A percentile compares a stretch with the other conserved stretches of the same genome.
These are phyloP conservation scores for Actinopyga echinites DNA, from an alignment of 53 echinoderm and acorn worm genomes.

Conservation along the genomic window DNA sequence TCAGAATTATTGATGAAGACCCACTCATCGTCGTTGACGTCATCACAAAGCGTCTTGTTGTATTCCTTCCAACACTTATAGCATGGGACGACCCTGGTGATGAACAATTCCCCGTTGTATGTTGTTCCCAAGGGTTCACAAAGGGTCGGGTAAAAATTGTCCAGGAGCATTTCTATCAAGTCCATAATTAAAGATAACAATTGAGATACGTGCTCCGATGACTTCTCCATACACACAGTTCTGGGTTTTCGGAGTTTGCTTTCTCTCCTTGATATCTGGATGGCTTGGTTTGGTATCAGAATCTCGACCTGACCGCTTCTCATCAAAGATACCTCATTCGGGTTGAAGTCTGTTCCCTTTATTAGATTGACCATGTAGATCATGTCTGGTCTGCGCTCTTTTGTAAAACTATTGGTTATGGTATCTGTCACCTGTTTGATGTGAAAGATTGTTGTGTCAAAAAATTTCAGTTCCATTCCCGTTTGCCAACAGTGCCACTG, in stretches of 20 bases:
- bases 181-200: slow-evolving; percentile 87
- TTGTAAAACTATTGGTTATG: slow-evolving; percentile 67
- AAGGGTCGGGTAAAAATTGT: slow-evolving; percentile 93
- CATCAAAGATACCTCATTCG: slow-evolving; percentile 70
- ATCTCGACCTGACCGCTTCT: slow-evolving; percentile 92
- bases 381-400: slow-evolving; percentile 85
- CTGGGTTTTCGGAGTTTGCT: slow-evolving; percentile 33
- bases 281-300: slow-evolving; percentile 83
- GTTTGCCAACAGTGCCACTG: slow-evolving; percentile 98
- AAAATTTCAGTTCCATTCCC: slow-evolving; percentile 82
- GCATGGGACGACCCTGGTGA: slow-evolving; percentile 89
- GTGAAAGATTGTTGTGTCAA: slow-evolving; percentile 84
- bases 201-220: slow-evolving; percentile 68
- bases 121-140: slow-evolving; percentile 88
- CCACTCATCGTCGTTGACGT: slow-evolving; percentile 87
- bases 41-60: slow-evolving; percentile 71
- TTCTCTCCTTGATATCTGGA: slow-evolving; percentile 58
- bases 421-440: slow-evolving; percentile 82
- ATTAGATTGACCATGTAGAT: slow-evolving; percentile 79
- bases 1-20: slow-evolving; percentile 72
- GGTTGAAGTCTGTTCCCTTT: slow-evolving; percentile 49
- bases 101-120: slow-evolving; percentile 87
- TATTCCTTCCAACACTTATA: slow-evolving; percentile 85
- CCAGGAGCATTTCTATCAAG: slow-evolving; percentile 83
- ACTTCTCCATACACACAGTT: slow-evolving; percentile 69